These are phyloP conservation scores for Petrophora chlorosata DNA, from an alignment of 2,888 invertebrate genomes.

Conservation along the genomic window DNA sequence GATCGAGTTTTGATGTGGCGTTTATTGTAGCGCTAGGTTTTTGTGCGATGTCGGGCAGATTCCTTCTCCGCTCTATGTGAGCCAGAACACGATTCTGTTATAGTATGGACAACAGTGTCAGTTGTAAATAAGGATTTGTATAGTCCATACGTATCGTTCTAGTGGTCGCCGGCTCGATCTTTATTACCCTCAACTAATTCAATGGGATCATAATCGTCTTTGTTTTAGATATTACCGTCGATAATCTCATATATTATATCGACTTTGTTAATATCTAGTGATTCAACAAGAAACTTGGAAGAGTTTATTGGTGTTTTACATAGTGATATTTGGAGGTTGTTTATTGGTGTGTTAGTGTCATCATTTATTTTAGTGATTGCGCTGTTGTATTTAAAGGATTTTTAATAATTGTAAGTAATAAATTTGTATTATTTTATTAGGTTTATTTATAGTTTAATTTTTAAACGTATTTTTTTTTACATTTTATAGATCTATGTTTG, in stretches of 20 bases:
- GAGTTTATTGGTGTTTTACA: constrained; percentile 58
- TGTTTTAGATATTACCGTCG: constrained; percentile 44
- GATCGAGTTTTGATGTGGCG: constrained; percentile 65
- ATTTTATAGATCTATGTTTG: too few relatives aligned
- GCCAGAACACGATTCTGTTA: constrained; percentile 69
- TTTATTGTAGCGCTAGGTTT: constrained; percentile 64
- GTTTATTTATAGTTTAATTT: constrained; percentile 15
- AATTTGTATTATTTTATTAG: constrained; percentile 6
- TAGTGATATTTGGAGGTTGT: constrained; percentile 65
- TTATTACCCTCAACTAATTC: constrained; percentile 56
- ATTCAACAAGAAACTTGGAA: constrained; percentile 69
- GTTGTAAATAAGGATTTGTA: constrained; percentile 84
- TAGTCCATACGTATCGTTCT: constrained; percentile 80
- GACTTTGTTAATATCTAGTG: constrained; percentile 46
- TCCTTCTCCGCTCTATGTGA: constrained; percentile 72
- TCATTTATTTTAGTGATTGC: constrained; percentile 59
- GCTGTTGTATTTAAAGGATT: constrained; percentile 56
- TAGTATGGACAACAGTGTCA: constrained; percentile 80
- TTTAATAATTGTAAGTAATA: constrained; percentile 62
- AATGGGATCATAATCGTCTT: constrained; percentile 49
- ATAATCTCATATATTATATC: constrained; percentile 45
- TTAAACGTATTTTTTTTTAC: not conserved
- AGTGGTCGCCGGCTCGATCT: constrained; percentile 62
- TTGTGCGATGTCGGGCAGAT: constrained; percentile 66
- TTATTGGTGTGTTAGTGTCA: constrained; percentile 68